A percentile compares a stretch with the other conserved stretches of the same genome.
Evolutionary conservation across 1,140 invertebrate species (phyloP).

Genomic region (Oppia nitens): DNA sequence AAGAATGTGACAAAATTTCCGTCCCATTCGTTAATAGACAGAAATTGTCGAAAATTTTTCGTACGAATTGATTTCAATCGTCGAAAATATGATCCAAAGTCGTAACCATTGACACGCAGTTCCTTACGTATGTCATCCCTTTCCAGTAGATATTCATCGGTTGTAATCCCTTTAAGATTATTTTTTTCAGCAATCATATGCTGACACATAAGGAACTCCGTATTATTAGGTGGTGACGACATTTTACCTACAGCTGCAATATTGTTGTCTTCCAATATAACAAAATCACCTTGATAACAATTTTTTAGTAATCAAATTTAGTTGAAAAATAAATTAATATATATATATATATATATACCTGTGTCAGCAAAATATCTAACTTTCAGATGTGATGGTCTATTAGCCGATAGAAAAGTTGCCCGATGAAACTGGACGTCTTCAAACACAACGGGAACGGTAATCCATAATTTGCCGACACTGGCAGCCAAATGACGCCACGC

Average conservation of each 20-base stretch:
- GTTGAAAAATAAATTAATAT: too few species aligned
- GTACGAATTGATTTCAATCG: constrained; percentile 32
- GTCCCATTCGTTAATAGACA: constrained; percentile 26
- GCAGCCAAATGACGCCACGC: constrained; percentile 37
- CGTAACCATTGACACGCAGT: constrained; percentile 74
- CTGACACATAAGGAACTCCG: too few species aligned
- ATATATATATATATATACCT: background rate
- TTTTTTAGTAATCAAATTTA: too few species aligned
- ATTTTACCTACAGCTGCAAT: too few species aligned
- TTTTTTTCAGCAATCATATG: too few species aligned
- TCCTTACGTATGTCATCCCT: constrained; percentile 81
- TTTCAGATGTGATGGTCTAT: constrained; percentile 44
- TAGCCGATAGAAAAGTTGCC: constrained; percentile 34
- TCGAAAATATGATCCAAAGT: constrained; percentile 72
- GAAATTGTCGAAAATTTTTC: constrained; percentile 21
- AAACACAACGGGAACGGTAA: constrained; percentile 31
- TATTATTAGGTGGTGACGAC: too few species aligned
- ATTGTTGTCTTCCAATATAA: too few species aligned
- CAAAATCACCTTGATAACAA: too few species aligned
- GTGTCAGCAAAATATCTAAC: constrained; percentile 69
- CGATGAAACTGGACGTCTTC: constrained; percentile 35
- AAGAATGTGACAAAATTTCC: constrained; percentile 38
- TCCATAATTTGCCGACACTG: constrained; percentile 27
- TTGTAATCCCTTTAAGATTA: too few species aligned
- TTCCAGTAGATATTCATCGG: constrained; percentile 30